Evolutionary conservation across 2,888 invertebrate genomes (phyloP), one percentile per base, ranked within the genome.

Genomic region (Tillus elongatus): DNA sequence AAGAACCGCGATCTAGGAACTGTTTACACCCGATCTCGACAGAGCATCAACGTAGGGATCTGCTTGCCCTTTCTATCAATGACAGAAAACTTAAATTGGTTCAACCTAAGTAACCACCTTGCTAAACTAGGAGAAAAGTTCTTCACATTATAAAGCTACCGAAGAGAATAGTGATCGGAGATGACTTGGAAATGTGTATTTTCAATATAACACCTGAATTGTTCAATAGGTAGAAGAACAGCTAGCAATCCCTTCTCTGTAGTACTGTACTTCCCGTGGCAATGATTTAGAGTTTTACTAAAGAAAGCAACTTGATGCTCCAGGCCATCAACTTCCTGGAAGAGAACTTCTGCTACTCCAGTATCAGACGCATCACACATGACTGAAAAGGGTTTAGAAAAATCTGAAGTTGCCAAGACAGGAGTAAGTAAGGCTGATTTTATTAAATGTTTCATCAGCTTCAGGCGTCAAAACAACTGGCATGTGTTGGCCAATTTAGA

Each of bases 121-220:
- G 24, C 24, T 19, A 19, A 19, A 19, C 24, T 6, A 6, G 24
- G 24, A 8, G 24, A 19, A 8, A n/a, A n/a, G n/a, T 19, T n/a
- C n/a, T 19, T 19, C 24, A 19, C n/a, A n/a, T n/a, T 19, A 6
- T n/a, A 19, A 19, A 19, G 24, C 24, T n/a, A 19, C n/a, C n/a
- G 24, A 6, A 19, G n/a, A n/a, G 24, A 19, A n/a, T 6, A 19
- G n/a, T 19, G 24, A 19, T 19, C 24, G 6, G 24, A 19, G n/a
- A 19, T 19, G n/a, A 19, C 24, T n/a, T 19, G 6, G 24, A 19
- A 19, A 6, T 19, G 6, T n/a, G 24, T 19, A 8, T n/a, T n/a
- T n/a, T 19, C 24, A 6, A 19, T n/a, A 19, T 19, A 19, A 19
- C 24, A 19, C 6, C 24, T 6, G n/a, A 19, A 19, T n/a, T 19